phyloP scores from a whole-genome alignment of 2,888 invertebrate genomes.

The Lochmaea crataegi region DNA sequence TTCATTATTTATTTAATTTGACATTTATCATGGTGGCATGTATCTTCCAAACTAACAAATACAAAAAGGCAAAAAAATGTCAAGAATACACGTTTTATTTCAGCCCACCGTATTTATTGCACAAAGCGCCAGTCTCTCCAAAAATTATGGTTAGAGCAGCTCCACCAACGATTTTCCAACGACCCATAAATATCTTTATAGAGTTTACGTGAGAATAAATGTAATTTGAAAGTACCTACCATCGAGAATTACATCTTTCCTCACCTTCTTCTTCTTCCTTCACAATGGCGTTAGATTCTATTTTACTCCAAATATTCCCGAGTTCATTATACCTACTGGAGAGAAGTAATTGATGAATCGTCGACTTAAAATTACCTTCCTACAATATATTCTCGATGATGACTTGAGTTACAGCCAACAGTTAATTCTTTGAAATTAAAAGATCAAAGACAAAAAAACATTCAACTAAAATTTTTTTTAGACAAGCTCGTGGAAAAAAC shows the following conservation, averaged over 20 bases:
- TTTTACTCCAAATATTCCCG: constrained; percentile 18
- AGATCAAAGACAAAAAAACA: too few relatives aligned
- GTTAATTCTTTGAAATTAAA: too few relatives aligned
- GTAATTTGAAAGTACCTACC: constrained; percentile 22
- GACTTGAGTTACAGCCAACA: neutral
- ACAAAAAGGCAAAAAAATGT: too few relatives aligned
- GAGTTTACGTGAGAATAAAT: constrained; percentile 15
- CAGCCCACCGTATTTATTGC: neutral
- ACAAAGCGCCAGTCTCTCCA: neutral
- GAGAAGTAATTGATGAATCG: constrained; percentile 31
- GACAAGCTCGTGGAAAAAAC: too few relatives aligned
- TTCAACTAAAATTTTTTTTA: too few relatives aligned
- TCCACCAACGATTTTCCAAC: constrained; percentile 6
- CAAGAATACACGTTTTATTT: too few relatives aligned
- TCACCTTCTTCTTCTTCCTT: constrained; percentile 25
- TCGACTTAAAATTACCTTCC: constrained; percentile 20
- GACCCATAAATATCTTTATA: constrained; percentile 21
- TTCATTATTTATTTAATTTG: too few relatives aligned
- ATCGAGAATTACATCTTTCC: constrained; percentile 29
- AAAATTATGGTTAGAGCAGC: neutral
- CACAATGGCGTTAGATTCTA: constrained; percentile 26
- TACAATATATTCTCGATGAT: constrained; percentile 17
- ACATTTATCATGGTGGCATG: too few relatives aligned
- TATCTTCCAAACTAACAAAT: too few relatives aligned
- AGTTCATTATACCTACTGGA: constrained; percentile 33